A percentile compares a stretch with the other conserved stretches of the same genome.
These are phyloP conservation scores for Epicauta chinensis DNA, from an alignment of 1,140 invertebrate genomes.

Conservation along the genomic window DNA sequence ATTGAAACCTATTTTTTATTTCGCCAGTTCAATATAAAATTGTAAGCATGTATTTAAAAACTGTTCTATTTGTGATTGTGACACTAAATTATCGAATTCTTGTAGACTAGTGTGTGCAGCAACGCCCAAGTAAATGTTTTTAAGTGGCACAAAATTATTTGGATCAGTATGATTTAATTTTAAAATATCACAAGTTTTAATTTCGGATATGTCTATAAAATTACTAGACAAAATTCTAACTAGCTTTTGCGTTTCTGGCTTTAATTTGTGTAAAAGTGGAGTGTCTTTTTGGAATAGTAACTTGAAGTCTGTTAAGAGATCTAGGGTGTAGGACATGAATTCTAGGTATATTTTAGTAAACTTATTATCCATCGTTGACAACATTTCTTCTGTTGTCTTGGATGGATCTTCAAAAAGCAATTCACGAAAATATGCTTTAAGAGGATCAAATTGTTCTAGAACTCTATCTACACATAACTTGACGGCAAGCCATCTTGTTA, in stretches of 20 bases:
- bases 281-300: slow-evolving; percentile 36
- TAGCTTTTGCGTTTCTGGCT: slow-evolving; percentile 23
- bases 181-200: slow-evolving; percentile 5
- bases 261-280: slow-evolving; percentile 30
- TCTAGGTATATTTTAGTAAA: slow-evolving; percentile 34
- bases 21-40: slow-evolving; percentile 20
- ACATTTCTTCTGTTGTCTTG: slow-evolving; percentile 35
- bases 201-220: slow-evolving; percentile 8
- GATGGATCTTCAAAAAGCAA: slow-evolving; percentile 35
- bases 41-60: slow-evolving; percentile 16
- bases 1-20: too few relatives aligned
- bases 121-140: slow-evolving; percentile 16
- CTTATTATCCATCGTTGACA: slow-evolving; percentile 34
- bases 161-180: slow-evolving; percentile 14
- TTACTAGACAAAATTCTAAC: slow-evolving; percentile 6
- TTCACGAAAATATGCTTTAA: slow-evolving; percentile 36
- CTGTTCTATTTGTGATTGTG: neutral
- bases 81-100: neutral
- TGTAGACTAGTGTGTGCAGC: slow-evolving; percentile 2
- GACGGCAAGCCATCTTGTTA: slow-evolving; percentile 40
- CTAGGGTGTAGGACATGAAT: slow-evolving; percentile 34
- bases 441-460: slow-evolving; percentile 35
- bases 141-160: slow-evolving; percentile 6
- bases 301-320: slow-evolving; percentile 34
- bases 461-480: slow-evolving; percentile 37